Evolutionary conservation across 2,113 vertebrate species (phyloP), one percentile per base, ranked within the genome.

Genomic region (Procavia capensis): DNA sequence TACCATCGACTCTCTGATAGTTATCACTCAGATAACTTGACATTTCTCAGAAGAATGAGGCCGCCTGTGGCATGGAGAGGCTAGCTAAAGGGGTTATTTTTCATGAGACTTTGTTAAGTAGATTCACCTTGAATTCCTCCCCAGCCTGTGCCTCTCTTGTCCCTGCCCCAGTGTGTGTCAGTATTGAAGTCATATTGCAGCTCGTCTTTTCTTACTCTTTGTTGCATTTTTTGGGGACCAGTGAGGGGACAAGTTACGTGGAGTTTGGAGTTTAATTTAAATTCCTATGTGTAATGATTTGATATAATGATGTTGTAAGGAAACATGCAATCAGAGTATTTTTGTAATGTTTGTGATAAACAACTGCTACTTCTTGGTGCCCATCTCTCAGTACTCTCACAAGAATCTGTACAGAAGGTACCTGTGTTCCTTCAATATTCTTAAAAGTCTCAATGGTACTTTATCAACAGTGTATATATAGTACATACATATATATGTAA

Each of bases 1-100:
- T 79, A 85, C 82, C 79, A 75, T 70, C 27, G 16, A 78, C 29
- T 96, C 88, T 93, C 88, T 75, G 70, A 10, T 5, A 83, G 79
- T 84, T 83, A 94, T 70, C 63, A 80, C 24, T 90, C 66, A 94
- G 75, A 84, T 72, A 76, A 96, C 47, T n/a, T 96, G 89, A 90
- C 39, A 90, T 93, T 94, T 89, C 84, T 90, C 34, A 91, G 88
- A 94, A 88, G 70, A 17, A 2, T 57, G 34, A 93, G 50, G 45
- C 59, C 66, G 72, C 31, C 81, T 93, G 25, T 88, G 87, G 88
- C 66, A 78, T n/a, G 39, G 93, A 63, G 14, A 90, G 25, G n/a
- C n/a, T 50, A 41, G 66, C 61, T 50, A 74, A 81, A 96, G 59
- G 92, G 41, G 39, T 41, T 54, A 1, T 59, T 92, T 96, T 90